Conservation (phyloP, 2,113 vertebrate genomes). For the Limnothrissa miodon region DNA sequence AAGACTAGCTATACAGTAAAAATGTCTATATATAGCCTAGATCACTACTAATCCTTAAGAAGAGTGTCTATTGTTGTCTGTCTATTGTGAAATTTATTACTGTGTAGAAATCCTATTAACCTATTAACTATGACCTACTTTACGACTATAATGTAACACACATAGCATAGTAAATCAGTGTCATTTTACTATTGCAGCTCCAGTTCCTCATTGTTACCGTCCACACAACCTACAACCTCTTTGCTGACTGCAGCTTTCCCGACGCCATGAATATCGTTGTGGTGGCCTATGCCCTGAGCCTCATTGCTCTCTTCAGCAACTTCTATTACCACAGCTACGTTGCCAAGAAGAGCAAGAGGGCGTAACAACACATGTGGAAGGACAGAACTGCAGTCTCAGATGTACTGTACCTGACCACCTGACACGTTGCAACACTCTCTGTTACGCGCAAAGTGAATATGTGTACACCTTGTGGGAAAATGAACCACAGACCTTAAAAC, state of each 20-base stretch:
- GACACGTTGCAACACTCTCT: background rate
- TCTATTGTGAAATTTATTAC: no score
- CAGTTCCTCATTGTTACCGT: slow-evolving; percentile 68
- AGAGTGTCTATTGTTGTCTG: no score
- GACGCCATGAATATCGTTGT: slow-evolving; percentile 60
- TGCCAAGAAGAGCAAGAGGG: slow-evolving; percentile 53
- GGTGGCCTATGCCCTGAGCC: slow-evolving; percentile 63
- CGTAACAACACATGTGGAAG: background rate
- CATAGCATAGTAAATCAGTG: background rate
- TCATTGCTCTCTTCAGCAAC: slow-evolving; percentile 66
- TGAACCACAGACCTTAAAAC: background rate
- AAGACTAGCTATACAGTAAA: no score
- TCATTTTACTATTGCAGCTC: slow-evolving; percentile 49
- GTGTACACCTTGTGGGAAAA: background rate
- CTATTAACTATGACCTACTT: background rate
- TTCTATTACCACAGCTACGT: slow-evolving; percentile 65
- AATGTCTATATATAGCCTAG: no score
- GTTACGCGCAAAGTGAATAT: background rate
- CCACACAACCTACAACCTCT: slow-evolving; percentile 67
- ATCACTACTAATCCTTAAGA: no score
- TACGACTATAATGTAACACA: background rate
- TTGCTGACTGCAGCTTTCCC: slow-evolving; percentile 63
- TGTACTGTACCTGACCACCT: background rate
- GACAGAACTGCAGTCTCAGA: background rate
- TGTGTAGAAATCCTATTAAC: background rate